Evolutionary conservation across 1,140 invertebrate genomes (phyloP), one percentile per base, ranked within the genome.

Genomic region (Ceratoteleas bidentatus): DNA sequence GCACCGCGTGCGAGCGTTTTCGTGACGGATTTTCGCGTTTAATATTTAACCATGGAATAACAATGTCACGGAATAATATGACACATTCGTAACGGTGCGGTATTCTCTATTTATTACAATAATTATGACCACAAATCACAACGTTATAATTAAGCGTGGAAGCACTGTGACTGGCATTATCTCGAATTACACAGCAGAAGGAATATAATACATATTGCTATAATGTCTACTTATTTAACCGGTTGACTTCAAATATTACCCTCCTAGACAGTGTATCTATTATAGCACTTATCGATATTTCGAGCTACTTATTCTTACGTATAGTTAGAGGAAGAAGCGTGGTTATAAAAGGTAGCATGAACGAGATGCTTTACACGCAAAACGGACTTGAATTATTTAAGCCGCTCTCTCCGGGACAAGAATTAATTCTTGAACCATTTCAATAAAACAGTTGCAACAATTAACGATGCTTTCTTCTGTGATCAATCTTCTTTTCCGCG

Each of bases 111-210:
- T 73, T 73, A 80, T 80, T 80, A 73, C 58, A 73, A 80, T 80
- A 73, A 80, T 80, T 80, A 73, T 73, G 43, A 73, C 76, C 68
- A 73, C 76, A 80, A 80, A 80, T 80, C 77, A 80, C 34, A 79
- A 79, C 68, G 69, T 74, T 80, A 80, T 80, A 80, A 80, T 80
- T 80, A 80, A 80, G 66, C 57, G 45, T 50, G 50, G 69, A 73
- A 61, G 57, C 69, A 58, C 38, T 78, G 75, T 49, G 66, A 65
- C 75, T 72, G 75, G 60, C 66, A 78, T 78, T 78, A 78, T 78
- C 75, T 72, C 56, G 61, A 72, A 72, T 70, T 72, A 78, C 74
- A 78, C 66, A 47, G 60, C 66, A 60, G 60, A 78, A 69, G 75
- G 60, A 70, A 78, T 72, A 65, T 78, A 72, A 70, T 78, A 72